Conservation (phyloP, 1,140 invertebrate genomes). For the Pseudomyrmex dendroicus region DNA sequence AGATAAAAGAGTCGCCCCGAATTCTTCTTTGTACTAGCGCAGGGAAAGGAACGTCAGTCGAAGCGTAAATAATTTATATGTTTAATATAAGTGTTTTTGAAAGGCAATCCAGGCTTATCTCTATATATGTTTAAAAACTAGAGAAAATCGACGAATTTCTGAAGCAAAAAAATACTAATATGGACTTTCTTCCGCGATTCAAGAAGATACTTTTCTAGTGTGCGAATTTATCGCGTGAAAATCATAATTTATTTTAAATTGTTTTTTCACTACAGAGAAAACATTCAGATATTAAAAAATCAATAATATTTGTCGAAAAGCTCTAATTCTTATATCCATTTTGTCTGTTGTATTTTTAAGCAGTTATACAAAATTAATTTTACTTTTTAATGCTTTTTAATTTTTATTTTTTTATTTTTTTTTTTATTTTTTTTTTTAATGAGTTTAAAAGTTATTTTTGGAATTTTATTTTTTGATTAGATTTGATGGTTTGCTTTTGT, state of each 20-base stretch:
- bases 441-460: too few species aligned
- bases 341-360: too few species aligned
- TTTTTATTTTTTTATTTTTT: too few species aligned
- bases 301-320: too few species aligned
- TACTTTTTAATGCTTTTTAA: too few species aligned
- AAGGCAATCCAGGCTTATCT: constrained; percentile 1
- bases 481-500: too few species aligned
- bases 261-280: background rate
- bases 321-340: background rate
- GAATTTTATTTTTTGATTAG: too few species aligned
- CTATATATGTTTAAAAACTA: background rate
- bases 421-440: too few species aligned
- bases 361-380: too few species aligned
- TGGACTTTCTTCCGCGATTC: constrained; percentile 21
- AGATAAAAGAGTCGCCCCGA: background rate
- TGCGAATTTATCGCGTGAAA: constrained; percentile 2
- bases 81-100: too few species aligned
- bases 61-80: too few species aligned
- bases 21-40: background rate
- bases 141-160: constrained; percentile 18
- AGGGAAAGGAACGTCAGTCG: background rate
- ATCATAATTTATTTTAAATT: background rate
- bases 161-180: background rate
- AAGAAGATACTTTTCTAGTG: background rate
- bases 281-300: background rate